A percentile compares a stretch with the other conserved stretches of the same genome.
phyloP scores from a whole-genome alignment of 2,888 invertebrate genomes.

The Pseudococcus viburni region DNA sequence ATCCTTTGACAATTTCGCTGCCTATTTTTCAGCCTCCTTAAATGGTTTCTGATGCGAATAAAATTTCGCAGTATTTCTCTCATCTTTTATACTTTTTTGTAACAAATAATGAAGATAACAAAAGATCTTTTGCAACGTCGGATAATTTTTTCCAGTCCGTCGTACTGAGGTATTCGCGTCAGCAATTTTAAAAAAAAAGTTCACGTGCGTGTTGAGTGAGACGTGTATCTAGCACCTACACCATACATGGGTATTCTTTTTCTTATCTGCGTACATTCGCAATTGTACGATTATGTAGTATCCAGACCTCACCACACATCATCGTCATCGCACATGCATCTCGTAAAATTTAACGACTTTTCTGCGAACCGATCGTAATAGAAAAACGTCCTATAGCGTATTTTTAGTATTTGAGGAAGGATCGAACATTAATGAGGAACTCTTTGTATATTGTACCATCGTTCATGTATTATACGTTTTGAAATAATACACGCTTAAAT shows the following conservation, averaged over 20 bases:
- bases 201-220: neutral
- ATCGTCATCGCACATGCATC: neutral
- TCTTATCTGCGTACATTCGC: neutral
- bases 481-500: conserved; percentile 12
- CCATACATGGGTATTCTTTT: neutral
- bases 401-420: neutral
- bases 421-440: conserved; percentile 43
- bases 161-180: neutral
- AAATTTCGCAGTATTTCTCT: neutral
- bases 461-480: conserved; percentile 20
- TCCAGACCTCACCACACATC: too few species aligned
- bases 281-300: neutral
- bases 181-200: neutral
- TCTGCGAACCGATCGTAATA: neutral
- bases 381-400: neutral
- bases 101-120: neutral
- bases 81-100: neutral
- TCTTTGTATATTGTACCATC: neutral
- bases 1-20: neutral
- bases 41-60: conserved; percentile 14
- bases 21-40: neutral
- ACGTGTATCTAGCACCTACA: neutral
- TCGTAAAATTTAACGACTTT: conserved; percentile 23
- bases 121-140: neutral
- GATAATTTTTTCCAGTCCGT: neutral